Evolutionary conservation across 1,140 invertebrate species (phyloP), one percentile per base, ranked within the genome.

Genomic region (Gonatopus flavifemur): DNA sequence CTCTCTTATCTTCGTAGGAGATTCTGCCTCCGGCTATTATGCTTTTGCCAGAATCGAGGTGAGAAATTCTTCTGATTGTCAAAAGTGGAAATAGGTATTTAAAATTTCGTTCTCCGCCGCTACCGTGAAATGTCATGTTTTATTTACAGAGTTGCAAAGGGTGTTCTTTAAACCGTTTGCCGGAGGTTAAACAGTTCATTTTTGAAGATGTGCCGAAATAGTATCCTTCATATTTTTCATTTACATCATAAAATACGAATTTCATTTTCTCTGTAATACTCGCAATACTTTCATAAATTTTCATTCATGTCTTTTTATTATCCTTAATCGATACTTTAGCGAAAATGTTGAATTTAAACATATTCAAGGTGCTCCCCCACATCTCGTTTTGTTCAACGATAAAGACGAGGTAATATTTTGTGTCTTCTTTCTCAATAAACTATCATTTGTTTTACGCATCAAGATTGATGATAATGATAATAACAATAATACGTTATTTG

Each of bases 151-250:
- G 86, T 63, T 91, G 89, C 68, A 80, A 83, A 62, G 88, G 88
- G 57, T 91, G 89, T 76, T 83, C 82, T 19, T 69, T 91, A 49
- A 90, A 89, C 58, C 78, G 84, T 44, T 76, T 90, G 18, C 84
- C 85, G 15, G 83, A 90, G 72, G 85, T 91, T 8, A 89, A 87
- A 73, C 76, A 79, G 53, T 91, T 91, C 67, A 84, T 90, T 36
- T 85, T 86, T 71, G 80, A 88, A 57, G 88, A 91, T 65, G 66
- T 90, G 16, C 87, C 87, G 8, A 74, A 81, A 36, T 91, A 88
- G 83, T 84, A 85, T 80, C 77, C 78, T 76, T 75, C 1, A 30
- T 48, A 22, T 32, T 25, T 49, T 37, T 45, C 19, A 31, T 47
- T 41, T 41, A 12, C 32, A 51, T 46, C 10, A 15, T 32, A 18